A percentile compares a stretch with the other conserved stretches of the same genome.
These are phyloP conservation scores for Chiridota heheva DNA, from an alignment of 35 echinoderm and acorn worm species.

Conservation along the genomic window DNA sequence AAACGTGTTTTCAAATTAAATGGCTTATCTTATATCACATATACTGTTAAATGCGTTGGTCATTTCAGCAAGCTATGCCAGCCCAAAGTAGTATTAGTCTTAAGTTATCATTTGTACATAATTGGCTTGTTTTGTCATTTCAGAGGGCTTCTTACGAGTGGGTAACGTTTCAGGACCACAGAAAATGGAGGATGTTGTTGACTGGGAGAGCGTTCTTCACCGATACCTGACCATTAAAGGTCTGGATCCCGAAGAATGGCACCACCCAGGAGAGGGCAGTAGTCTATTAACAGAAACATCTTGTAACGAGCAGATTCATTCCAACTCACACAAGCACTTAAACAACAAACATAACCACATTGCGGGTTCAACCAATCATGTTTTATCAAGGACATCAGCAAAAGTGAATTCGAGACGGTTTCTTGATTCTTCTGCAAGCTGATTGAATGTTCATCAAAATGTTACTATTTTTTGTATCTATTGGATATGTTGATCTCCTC, in stretches of 20 bases:
- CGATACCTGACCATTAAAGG: constrained; percentile 91
- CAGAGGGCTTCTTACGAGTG: constrained; percentile 56
- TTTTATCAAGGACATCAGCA: too few species aligned
- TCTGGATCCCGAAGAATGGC: constrained; percentile 49
- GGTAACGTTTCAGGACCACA: constrained; percentile 54
- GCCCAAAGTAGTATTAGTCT: background rate
- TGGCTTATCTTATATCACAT: background rate
- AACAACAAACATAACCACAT: too few species aligned
- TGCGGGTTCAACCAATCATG: too few species aligned
- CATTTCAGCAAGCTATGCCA: background rate
- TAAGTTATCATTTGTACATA: background rate
- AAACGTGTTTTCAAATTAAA: background rate
- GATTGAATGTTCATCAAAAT: too few species aligned
- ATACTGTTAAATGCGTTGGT: background rate
- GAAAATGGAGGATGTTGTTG: constrained; percentile 76
- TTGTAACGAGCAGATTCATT: too few species aligned
- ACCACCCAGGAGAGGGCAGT: too few species aligned
- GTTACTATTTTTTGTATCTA: too few species aligned
- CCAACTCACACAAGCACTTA: too few species aligned
- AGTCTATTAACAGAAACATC: too few species aligned
- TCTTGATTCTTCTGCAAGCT: too few species aligned
- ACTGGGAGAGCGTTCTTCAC: constrained; percentile 78
- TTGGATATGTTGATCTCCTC: too few species aligned
- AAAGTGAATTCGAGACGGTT: too few species aligned
- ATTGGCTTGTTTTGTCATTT: background rate